Percentiles rank a stretch among this genome's conserved stretches.
Conservation (phyloP, 2,888 invertebrate species). For the Agriopis aurantiaria region DNA sequence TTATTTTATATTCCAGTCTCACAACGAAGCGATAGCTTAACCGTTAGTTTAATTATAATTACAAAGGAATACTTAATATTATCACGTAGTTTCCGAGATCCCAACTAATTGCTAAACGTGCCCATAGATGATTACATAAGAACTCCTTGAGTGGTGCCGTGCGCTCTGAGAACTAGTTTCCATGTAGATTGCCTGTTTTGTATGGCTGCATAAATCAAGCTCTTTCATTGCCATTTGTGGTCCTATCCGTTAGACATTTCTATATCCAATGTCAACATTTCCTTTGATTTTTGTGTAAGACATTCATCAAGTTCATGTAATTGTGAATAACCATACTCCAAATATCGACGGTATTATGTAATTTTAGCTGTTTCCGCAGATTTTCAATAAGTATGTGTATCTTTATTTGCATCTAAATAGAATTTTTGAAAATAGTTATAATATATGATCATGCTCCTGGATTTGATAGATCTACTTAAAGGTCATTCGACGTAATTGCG, state of each 20-base stretch:
- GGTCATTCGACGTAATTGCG: slow-evolving; percentile 2
- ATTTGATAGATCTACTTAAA: neutral
- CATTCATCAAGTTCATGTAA: neutral
- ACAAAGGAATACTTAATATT: neutral
- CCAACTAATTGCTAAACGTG: slow-evolving; percentile 30
- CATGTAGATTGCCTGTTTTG: slow-evolving; percentile 37
- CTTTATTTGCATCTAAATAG: slow-evolving; percentile 4
- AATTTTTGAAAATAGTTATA: neutral
- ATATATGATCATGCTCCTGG: neutral
- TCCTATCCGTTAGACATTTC: slow-evolving; percentile 37
- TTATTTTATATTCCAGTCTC: too few species aligned
- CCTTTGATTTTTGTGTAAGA: slow-evolving; percentile 8
- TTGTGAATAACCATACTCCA: neutral
- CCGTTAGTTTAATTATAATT: neutral
- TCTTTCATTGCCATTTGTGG: slow-evolving; percentile 37
- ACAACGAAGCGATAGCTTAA: too few species aligned
- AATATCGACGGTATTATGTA: neutral
- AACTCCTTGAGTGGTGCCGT: slow-evolving; percentile 35
- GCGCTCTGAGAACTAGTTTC: slow-evolving; percentile 46
- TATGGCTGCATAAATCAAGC: slow-evolving; percentile 32
- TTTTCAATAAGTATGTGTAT: neutral
- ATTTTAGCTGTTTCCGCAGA: neutral
- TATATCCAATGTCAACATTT: slow-evolving; percentile 29
- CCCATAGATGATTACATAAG: slow-evolving; percentile 42
- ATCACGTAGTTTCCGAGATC: slow-evolving; percentile 29